Percentiles rank a stretch among this genome's conserved stretches.
These are phyloP conservation scores for Chiloscyllium plagiosum DNA, from an alignment of 2,113 vertebrate species.

Conservation along the genomic window DNA sequence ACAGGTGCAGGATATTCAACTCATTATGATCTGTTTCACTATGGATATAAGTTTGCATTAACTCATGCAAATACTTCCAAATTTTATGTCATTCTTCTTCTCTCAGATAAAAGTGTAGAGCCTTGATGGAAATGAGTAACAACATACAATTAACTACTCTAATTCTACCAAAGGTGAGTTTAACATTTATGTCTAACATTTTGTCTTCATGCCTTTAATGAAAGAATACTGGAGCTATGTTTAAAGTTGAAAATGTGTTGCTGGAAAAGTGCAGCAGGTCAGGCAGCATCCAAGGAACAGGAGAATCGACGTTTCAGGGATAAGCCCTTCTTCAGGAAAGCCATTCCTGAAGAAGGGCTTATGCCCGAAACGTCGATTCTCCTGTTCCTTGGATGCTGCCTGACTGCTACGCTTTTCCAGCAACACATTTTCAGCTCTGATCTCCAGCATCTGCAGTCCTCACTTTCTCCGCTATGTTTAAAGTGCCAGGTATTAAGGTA, in stretches of 20 bases:
- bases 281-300: no score
- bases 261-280: no score
- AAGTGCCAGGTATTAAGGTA: neutral
- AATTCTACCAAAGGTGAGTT: neutral
- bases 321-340: no score
- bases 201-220: neutral
- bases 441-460: no score
- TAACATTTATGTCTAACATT: neutral
- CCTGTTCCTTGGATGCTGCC: no score
- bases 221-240: neutral
- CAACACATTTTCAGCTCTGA: no score
- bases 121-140: neutral
- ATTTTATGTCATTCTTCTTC: neutral
- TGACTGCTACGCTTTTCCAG: no score
- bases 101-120: neutral
- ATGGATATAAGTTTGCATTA: slow-evolving; percentile 38
- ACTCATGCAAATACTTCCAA: neutral
- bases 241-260: no score
- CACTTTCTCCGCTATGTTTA: neutral
- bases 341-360: no score
- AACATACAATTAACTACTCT: no score
- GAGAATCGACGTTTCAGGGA: no score
- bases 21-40: slow-evolving; percentile 44
- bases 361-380: no score
- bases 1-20: neutral